These are phyloP conservation scores for Petroica traversi DNA, from an alignment of 2,113 vertebrate genomes.

Conservation along the genomic window DNA sequence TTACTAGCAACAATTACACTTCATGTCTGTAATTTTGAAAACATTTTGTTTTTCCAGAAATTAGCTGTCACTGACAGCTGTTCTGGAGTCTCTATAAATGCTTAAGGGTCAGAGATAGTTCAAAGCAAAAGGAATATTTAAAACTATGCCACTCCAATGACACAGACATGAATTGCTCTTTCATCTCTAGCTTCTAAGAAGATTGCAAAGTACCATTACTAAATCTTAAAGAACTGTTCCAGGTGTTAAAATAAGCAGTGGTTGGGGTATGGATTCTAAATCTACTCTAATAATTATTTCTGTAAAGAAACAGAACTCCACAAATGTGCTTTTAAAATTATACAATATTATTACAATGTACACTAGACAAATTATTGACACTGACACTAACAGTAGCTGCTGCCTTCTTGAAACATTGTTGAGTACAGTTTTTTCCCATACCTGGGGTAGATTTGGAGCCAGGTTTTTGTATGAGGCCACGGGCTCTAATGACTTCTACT, in stretches of 20 bases:
- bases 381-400: neutral
- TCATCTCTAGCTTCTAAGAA: neutral
- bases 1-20: neutral
- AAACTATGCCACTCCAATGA: neutral
- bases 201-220: neutral
- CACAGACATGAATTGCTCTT: neutral
- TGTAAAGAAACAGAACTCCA: neutral
- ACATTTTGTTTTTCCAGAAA: neutral
- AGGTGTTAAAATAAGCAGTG: neutral
- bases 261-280: neutral
- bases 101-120: neutral
- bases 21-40: neutral
- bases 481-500: constrained; percentile 97
- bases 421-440: constrained; percentile 51
- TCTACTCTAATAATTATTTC: neutral
- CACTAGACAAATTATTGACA: neutral
- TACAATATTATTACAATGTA: neutral
- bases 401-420: neutral
- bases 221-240: neutral
- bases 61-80: neutral
- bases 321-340: neutral
- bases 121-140: neutral
- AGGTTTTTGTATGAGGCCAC: constrained; percentile 92
- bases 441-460: constrained; percentile 97
- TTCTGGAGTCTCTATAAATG: neutral